These are phyloP conservation scores for Squalus acanthias DNA, from an alignment of 2,797 vertebrate genomes.

Conservation along the genomic window DNA sequence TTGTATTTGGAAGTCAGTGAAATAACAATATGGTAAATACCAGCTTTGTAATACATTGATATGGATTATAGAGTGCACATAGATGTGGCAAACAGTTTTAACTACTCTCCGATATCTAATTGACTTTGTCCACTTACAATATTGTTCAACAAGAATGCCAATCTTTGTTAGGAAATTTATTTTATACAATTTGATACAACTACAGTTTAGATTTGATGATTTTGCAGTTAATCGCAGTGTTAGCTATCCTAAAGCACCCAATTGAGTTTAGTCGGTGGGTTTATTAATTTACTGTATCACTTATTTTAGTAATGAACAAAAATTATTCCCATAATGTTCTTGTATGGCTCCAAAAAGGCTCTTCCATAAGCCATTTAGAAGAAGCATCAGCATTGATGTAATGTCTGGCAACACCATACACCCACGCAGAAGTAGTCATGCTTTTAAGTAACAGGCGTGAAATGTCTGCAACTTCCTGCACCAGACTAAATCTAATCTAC, in stretches of 20 bases:
- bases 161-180: not conserved
- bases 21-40: not conserved
- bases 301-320: not conserved
- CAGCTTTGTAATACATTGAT: not conserved
- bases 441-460: not conserved
- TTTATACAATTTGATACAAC: not conserved
- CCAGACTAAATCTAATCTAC: not conserved
- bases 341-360: not conserved
- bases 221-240: not conserved
- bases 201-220: not conserved
- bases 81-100: not conserved
- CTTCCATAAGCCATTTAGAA: not conserved
- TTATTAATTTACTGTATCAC: not conserved
- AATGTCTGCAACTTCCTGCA: slow-evolving; percentile 18
- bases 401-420: not conserved
- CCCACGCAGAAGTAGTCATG: not conserved
- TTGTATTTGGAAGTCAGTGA: not conserved
- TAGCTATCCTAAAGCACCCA: not conserved
- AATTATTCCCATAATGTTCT: not conserved
- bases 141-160: not conserved
- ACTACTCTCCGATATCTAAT: not conserved
- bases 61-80: not conserved
- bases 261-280: not conserved
- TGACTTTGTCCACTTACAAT: not conserved
- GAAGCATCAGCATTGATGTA: slow-evolving; percentile 10